Evolutionary conservation across 2,113 vertebrate genomes (phyloP).

Genomic region (Numenius arquata): DNA sequence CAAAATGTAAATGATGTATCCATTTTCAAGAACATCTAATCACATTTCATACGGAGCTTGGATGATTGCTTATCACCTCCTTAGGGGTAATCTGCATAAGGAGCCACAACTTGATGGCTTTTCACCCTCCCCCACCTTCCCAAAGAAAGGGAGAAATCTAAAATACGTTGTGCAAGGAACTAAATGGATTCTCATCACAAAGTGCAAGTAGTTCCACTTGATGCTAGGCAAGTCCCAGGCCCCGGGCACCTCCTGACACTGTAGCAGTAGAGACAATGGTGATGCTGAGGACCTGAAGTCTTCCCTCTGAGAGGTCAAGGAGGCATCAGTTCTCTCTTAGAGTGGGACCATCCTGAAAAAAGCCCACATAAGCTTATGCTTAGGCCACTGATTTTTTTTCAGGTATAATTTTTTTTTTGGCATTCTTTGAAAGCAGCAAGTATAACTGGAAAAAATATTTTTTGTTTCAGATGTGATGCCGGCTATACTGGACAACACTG

Average conservation of each 20-base stretch:
- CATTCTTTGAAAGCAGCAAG: neutral
- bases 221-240: neutral
- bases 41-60: slow-evolving; percentile 46
- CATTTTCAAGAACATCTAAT: slow-evolving; percentile 54
- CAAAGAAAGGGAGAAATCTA: neutral
- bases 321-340: neutral
- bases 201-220: neutral
- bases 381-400: neutral
- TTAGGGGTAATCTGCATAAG: slow-evolving; percentile 54
- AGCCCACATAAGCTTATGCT: neutral
- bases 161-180: neutral
- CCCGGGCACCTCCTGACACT: neutral
- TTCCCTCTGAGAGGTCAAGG: neutral
- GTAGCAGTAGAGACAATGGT: neutral
- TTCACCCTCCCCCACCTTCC: slow-evolving; percentile 31
- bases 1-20: slow-evolving; percentile 51
- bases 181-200: neutral
- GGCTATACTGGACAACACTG: slow-evolving; percentile 97
- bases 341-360: neutral
- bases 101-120: neutral
- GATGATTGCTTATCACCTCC: slow-evolving; percentile 62
- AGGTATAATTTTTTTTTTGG: neutral
- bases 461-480: slow-evolving; percentile 88
- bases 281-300: neutral
- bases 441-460: neutral